These are phyloP conservation scores for Zoanthus sansibaricus DNA, from an alignment of 92 coral and sea anemone genomes.

Conservation along the genomic window DNA sequence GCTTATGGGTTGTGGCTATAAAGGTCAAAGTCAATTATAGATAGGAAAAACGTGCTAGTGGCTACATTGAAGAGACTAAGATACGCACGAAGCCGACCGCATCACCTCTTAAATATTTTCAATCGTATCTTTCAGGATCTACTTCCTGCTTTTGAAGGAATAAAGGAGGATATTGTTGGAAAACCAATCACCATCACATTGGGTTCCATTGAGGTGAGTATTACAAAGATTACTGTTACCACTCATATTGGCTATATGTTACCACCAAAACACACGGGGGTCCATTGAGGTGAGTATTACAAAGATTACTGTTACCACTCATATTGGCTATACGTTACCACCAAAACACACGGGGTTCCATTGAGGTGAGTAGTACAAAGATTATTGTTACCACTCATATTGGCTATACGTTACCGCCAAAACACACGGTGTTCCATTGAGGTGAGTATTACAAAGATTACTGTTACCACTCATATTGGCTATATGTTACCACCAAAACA, in stretches of 20 bases:
- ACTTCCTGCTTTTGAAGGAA: conserved; percentile 75
- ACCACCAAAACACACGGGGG: too few relatives aligned
- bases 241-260: too few relatives aligned
- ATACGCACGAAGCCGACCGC: too few relatives aligned
- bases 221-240: neutral
- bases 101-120: neutral
- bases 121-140: conserved; percentile 57
- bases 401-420: too few relatives aligned
- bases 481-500: too few relatives aligned
- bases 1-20: too few relatives aligned
- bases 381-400: neutral
- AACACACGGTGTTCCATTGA: conserved; percentile 22
- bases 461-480: neutral
- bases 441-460: conserved; percentile 48
- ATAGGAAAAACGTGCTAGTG: too few relatives aligned
- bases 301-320: neutral
- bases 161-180: conserved; percentile 81
- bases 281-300: conserved; percentile 66
- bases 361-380: conserved; percentile 66
- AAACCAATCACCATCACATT: conserved; percentile 76
- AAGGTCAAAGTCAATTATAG: too few relatives aligned
- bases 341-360: too few relatives aligned
- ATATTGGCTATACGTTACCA: too few relatives aligned
- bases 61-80: too few relatives aligned
- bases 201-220: conserved; percentile 86